A percentile compares a stretch with the other conserved stretches of the same genome.
Conservation (phyloP, 2,797 vertebrate genomes). For the Lutjanus argentimaculatus region DNA sequence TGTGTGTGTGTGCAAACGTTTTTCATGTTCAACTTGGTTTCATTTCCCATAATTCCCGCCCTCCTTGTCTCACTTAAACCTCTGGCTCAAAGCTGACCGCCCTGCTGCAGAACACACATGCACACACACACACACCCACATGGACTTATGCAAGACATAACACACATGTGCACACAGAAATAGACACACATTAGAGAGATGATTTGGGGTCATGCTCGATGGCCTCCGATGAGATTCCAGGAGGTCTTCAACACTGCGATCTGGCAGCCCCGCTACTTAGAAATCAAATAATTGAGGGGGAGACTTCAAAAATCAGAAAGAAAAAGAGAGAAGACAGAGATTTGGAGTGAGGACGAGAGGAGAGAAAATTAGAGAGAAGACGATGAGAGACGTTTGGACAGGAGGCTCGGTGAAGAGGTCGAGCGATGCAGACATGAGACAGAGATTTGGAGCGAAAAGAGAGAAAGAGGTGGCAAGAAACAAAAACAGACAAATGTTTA, state of each 20-base stretch:
- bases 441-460: conserved; percentile 36
- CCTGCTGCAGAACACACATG: conserved; percentile 51
- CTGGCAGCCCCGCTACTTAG: conserved; percentile 22
- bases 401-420: conserved; percentile 29
- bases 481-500: not conserved
- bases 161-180: not conserved
- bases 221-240: conserved; percentile 40
- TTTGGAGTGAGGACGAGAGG: conserved; percentile 27
- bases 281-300: not conserved
- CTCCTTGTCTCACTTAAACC: conserved; percentile 65
- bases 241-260: conserved; percentile 63
- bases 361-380: conserved; percentile 43
- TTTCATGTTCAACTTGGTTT: conserved; percentile 72
- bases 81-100: conserved; percentile 59
- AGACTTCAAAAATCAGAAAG: conserved; percentile 26
- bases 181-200: not conserved
- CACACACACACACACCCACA: conserved; percentile 22
- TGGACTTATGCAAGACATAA: conserved; percentile 28
- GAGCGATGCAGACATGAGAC: conserved; percentile 50
- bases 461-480: not conserved
- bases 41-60: conserved; percentile 83
- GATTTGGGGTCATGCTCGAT: conserved; percentile 30
- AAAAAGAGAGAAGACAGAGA: conserved; percentile 4
- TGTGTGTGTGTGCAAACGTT: conserved; percentile 25
- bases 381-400: conserved; percentile 52